Base-by-base conservation (phyloP, 2,888 invertebrate genomes). In the Tetheella fluctuosa region DNA sequence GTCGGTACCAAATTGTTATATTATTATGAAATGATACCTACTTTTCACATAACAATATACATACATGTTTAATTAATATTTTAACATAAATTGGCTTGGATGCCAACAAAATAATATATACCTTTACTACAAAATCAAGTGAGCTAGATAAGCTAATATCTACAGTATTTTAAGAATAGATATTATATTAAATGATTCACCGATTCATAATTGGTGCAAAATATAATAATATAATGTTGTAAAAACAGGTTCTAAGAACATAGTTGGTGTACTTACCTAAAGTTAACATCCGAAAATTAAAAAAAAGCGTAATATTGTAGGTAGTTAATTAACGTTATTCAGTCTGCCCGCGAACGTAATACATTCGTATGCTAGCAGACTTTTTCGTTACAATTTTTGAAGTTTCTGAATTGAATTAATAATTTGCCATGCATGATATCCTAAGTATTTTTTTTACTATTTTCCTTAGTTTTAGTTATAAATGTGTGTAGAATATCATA, bases 21-120 rank as follows among this genome's bases (percentile, higher is more conserved):
- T 80, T 81, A 81, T 78, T 79, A 83, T 76, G 83, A 84, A 84
- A 79, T 71, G 69, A 77, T 76, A 81, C 68, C 6, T 25, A n/a
- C 6, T 76, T 80, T 85, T 81, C 83, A 88, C 81, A 85, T 87
- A 85, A 86, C 83, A 88, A 88, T 83, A 84, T 85, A 85, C 82
- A 86, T 57, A 48, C 28, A 42, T 23, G 23, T 48, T 20, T n/a
- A 10, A 25, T 52, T 70, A 71, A 71, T 80, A 80, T 74, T 84
- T 71, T 81, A 86, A 86, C 83, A 81, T 80, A 84, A 72, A 78
- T 71, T 68, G 73, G 74, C 80, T 64, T 75, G 67, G 71, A 73
- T 66, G 83, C 83, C 82, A 85, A 86, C 74, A 75, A 84, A 81
- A 82, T 73, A 81, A 82, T 73, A 76, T 73, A 77, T 68, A 79